Evolutionary conservation across 2,797 vertebrate genomes (phyloP).

Genomic region (Sebastes iracundus): DNA sequence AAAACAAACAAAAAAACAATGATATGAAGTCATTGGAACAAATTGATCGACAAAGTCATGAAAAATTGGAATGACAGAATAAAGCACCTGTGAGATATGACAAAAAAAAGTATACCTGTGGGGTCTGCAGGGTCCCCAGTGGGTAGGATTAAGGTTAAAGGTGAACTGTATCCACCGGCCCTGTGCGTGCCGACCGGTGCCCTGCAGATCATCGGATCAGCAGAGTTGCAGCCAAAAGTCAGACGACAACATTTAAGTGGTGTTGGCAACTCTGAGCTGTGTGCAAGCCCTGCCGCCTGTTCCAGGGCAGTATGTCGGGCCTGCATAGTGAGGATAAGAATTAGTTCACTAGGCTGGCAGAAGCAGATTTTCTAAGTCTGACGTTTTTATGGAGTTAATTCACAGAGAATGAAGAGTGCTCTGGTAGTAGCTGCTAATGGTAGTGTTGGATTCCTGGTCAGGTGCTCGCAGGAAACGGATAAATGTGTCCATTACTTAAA

Average conservation of each 20-base stretch:
- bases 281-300: slow-evolving; percentile 20
- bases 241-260: slow-evolving; percentile 49
- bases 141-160: not conserved
- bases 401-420: not conserved
- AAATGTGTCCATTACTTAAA: not conserved
- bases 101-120: not conserved
- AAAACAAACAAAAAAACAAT: not conserved
- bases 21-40: not conserved
- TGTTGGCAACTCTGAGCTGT: slow-evolving; percentile 53
- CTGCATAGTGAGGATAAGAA: slow-evolving; percentile 25
- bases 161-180: not conserved
- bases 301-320: slow-evolving; percentile 63
- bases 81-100: not conserved
- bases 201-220: slow-evolving; percentile 56
- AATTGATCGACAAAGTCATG: not conserved
- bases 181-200: slow-evolving; percentile 16
- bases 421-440: not conserved
- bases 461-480: not conserved
- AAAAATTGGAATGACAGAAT: not conserved
- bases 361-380: slow-evolving; percentile 15
- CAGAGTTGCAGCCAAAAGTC: slow-evolving; percentile 50
- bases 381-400: slow-evolving; percentile 19
- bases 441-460: not conserved
- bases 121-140: not conserved
- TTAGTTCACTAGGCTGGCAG: slow-evolving; percentile 45